A percentile compares a stretch with the other conserved stretches of the same genome.
phyloP scores from a whole-genome alignment of 2,888 invertebrate genomes.

The Parnassius apollo region DNA sequence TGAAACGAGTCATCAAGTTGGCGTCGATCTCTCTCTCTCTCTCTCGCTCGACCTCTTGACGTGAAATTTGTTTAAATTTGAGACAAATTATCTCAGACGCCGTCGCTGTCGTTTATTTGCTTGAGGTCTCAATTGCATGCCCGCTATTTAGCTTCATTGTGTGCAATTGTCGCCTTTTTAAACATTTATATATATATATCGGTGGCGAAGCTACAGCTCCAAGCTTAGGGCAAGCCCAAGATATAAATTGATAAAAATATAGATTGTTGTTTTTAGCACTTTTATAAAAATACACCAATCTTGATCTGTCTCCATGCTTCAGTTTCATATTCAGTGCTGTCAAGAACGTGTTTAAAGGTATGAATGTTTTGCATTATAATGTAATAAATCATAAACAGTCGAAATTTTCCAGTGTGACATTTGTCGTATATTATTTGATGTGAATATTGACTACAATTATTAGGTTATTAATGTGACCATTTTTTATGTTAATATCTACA shows the following conservation, averaged over 20 bases:
- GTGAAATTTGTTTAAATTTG: constrained; percentile 18
- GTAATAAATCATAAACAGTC: too few relatives aligned
- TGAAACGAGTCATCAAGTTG: constrained; percentile 19
- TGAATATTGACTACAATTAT: neutral
- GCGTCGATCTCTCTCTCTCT: constrained; percentile 12
- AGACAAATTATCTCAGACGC: constrained; percentile 12
- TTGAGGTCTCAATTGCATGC: constrained; percentile 18
- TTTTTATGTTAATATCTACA: constrained; percentile 2
- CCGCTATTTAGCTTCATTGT: constrained; percentile 12
- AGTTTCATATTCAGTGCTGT: too few relatives aligned
- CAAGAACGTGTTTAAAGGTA: too few relatives aligned
- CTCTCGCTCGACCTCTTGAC: constrained; percentile 9
- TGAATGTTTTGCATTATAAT: too few relatives aligned
- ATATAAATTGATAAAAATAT: too few relatives aligned
- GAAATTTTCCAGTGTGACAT: too few relatives aligned
- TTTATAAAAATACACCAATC: too few relatives aligned
- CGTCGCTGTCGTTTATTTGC: constrained; percentile 7
- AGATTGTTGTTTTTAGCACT: too few relatives aligned
- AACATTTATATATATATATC: too few relatives aligned
- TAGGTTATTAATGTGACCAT: constrained; percentile 3
- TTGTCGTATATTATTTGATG: neutral
- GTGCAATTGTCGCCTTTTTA: constrained; percentile 13
- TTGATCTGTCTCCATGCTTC: too few relatives aligned
- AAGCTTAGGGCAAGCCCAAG: too few relatives aligned
- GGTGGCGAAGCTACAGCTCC: too few relatives aligned